Evolutionary conservation across 2,797 vertebrate species (phyloP).

Genomic region (Sciaenops ocellatus): DNA sequence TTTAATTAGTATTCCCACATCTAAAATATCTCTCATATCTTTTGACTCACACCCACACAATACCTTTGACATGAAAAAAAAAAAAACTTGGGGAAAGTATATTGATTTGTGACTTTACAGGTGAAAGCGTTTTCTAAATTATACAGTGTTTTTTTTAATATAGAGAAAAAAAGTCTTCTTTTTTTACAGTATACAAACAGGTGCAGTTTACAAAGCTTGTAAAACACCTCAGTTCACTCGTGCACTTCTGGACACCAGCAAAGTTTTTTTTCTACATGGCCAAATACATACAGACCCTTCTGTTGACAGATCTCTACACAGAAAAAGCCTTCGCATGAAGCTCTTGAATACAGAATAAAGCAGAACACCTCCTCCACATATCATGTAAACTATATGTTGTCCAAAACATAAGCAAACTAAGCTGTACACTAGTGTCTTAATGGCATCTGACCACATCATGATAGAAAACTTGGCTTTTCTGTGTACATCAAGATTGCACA

Average conservation of each 20-base stretch:
- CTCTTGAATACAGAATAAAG: slow-evolving; percentile 55
- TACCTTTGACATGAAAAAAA: slow-evolving; percentile 27
- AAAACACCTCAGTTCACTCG: slow-evolving; percentile 58
- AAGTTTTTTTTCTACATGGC: slow-evolving; percentile 42
- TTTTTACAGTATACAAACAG: slow-evolving; percentile 73
- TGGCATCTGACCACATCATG: slow-evolving; percentile 53
- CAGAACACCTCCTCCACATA: slow-evolving; percentile 58
- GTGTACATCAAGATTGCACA: slow-evolving; percentile 75
- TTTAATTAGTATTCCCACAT: slow-evolving; percentile 67
- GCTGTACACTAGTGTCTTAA: slow-evolving; percentile 85
- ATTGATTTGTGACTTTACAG: slow-evolving; percentile 48
- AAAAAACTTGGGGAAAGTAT: slow-evolving; percentile 32
- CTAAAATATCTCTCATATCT: slow-evolving; percentile 53
- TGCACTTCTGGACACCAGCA: slow-evolving; percentile 71
- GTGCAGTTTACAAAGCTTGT: slow-evolving; percentile 49
- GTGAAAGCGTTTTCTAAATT: slow-evolving; percentile 61
- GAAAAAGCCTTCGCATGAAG: slow-evolving; percentile 61
- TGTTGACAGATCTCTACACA: slow-evolving; percentile 51
- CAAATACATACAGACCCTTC: slow-evolving; percentile 57
- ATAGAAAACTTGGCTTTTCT: slow-evolving; percentile 62
- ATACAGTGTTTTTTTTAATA: slow-evolving; percentile 68
- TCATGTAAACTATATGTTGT: slow-evolving; percentile 71
- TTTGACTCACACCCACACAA: slow-evolving; percentile 50
- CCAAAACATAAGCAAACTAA: slow-evolving; percentile 66
- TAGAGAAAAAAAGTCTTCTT: slow-evolving; percentile 29